Evolutionary conservation across 2,113 vertebrate species (phyloP).

Genomic region (Dermatemys mawii): DNA sequence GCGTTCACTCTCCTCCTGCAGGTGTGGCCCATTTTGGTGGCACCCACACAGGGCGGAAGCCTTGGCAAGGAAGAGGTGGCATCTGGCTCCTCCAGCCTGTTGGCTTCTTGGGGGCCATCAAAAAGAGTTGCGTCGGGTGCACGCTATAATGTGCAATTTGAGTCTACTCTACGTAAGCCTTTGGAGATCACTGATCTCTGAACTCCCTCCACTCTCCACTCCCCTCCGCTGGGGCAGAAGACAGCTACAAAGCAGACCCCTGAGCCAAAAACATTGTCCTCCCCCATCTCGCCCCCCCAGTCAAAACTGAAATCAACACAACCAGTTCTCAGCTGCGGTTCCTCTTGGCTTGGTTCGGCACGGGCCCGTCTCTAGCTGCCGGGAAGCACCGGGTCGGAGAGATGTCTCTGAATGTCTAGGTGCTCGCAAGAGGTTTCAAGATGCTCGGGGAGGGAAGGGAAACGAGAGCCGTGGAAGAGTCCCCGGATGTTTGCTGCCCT

Average conservation of each 20-base stretch:
- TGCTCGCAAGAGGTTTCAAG: slow-evolving; percentile 81
- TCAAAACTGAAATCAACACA: slow-evolving; percentile 49
- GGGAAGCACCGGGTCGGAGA: slow-evolving; percentile 88
- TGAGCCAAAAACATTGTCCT: slow-evolving; percentile 55
- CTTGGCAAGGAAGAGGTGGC: slow-evolving; percentile 28
- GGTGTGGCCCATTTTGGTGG: not conserved
- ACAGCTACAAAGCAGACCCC: slow-evolving; percentile 54
- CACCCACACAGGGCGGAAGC: not conserved
- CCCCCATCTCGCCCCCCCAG: slow-evolving; percentile 20
- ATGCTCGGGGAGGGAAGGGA: slow-evolving; percentile 91
- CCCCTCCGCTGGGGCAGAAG: slow-evolving; percentile 46
- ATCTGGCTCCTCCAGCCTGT: slow-evolving; percentile 4
- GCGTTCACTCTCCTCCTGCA: not conserved
- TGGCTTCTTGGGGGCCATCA: not conserved
- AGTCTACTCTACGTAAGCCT: slow-evolving; percentile 59
- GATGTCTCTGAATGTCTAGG: slow-evolving; percentile 87
- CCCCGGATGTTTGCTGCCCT: slow-evolving; percentile 61
- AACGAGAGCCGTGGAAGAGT: slow-evolving; percentile 80
- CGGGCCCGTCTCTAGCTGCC: slow-evolving; percentile 81
- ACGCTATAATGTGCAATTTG: slow-evolving; percentile 42
- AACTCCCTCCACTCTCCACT: slow-evolving; percentile 36
- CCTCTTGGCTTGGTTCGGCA: not conserved
- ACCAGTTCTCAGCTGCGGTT: slow-evolving; percentile 30
- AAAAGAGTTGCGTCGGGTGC: slow-evolving; percentile 43
- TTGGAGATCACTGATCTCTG: slow-evolving; percentile 58